Evolutionary conservation across 2,888 invertebrate genomes (phyloP), one percentile per base, ranked within the genome.

Genomic region (Stomorhina lunata): DNA sequence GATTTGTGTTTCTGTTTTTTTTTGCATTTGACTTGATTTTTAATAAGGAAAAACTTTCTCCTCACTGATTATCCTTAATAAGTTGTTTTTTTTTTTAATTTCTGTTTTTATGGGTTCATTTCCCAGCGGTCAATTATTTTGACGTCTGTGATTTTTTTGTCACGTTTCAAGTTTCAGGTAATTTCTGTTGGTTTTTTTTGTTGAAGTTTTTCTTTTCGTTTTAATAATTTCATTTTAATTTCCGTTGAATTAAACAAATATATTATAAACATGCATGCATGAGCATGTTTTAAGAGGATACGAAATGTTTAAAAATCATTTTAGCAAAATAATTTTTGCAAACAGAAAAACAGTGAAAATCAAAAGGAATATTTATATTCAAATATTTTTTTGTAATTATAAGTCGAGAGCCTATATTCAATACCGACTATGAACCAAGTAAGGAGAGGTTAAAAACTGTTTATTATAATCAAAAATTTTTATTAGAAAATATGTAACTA

Each of bases 101-200:
- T 85, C 55, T 34, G 55, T 76, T 88, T 86, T 88, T 89, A 89
- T 88, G 89, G 88, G 89, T 89, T 89, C 89, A 89, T 89, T 87
- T 89, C 88, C 89, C 89, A 87, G 86, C 89, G 89, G 89, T 89
- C 89, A 89, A 89, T 89, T 88, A 87, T 85, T 86, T 86, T 87
- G 84, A 77, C 86, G 89, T 89, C 89, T 89, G 87, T 86, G 89
- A 89, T 89, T 88, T 88, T 66, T 79, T 65, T 80, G 65, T 65
- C 79, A 73, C 78, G 63, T 79, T 81, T 59, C 48, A n/a, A 45
- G 65, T 65, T 69, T 53, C 73, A 65, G 83, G 68, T 75, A 57
- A 34, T 71, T 71, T 48, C 50, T 50, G 37, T 59, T 57, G 66
- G 27, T 80, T 71, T 37, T 63, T 12, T 65, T 45, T 48, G 32